phyloP scores from a whole-genome alignment of 1,140 invertebrate genomes.

The Ceratitis capitata region DNA sequence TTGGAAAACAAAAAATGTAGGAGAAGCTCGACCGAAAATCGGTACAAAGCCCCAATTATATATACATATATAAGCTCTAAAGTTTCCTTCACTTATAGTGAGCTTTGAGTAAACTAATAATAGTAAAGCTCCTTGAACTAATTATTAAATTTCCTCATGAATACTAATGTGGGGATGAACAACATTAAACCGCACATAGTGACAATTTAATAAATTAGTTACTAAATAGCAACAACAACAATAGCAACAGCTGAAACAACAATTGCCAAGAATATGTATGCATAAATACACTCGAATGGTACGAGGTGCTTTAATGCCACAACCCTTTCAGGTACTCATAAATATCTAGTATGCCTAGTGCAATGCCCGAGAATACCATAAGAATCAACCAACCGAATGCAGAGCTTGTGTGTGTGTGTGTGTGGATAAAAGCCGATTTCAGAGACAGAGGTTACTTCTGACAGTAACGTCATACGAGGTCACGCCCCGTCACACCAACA shows the following conservation, averaged over 20 bases:
- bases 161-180: neutral
- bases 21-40: too few species aligned
- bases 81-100: too few species aligned
- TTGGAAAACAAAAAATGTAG: too few species aligned
- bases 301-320: neutral
- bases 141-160: neutral
- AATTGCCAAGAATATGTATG: neutral
- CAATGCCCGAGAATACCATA: neutral
- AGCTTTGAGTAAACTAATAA: too few species aligned
- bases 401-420: too few species aligned
- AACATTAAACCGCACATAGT: neutral
- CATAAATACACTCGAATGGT: neutral
- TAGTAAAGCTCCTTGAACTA: neutral
- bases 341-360: neutral
- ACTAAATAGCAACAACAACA: neutral
- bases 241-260: neutral
- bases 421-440: too few species aligned
- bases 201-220: slow-evolving; percentile 8
- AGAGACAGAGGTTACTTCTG: too few species aligned
- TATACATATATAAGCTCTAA: too few species aligned
- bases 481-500: too few species aligned
- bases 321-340: neutral
- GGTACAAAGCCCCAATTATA: too few species aligned
- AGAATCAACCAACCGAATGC: neutral
- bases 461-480: too few species aligned